These are phyloP conservation scores for Colletes gigas DNA, from an alignment of 1,140 invertebrate species.

Conservation along the genomic window DNA sequence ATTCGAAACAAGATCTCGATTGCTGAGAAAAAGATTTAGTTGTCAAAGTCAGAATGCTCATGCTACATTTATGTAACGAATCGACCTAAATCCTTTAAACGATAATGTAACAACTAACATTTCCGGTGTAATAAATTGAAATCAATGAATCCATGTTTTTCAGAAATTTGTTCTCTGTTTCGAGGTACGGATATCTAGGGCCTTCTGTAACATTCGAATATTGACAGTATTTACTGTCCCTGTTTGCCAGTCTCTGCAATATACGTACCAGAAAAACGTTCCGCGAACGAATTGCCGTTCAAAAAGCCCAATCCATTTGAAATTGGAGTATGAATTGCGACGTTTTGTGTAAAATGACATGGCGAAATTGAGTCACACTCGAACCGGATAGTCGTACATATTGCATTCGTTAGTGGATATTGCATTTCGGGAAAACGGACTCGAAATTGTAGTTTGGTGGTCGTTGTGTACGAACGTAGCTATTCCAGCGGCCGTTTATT, in stretches of 20 bases:
- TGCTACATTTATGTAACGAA: too few relatives aligned
- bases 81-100: too few relatives aligned
- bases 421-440: conserved; percentile 30
- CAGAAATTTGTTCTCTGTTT: too few relatives aligned
- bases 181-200: too few relatives aligned
- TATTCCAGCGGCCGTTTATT: not conserved
- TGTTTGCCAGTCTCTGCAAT: not conserved
- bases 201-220: not conserved
- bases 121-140: too few relatives aligned
- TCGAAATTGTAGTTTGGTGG: conserved; percentile 1
- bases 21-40: too few relatives aligned
- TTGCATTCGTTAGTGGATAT: conserved; percentile 25
- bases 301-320: conserved; percentile 6
- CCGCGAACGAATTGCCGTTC: not conserved
- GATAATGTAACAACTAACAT: too few relatives aligned
- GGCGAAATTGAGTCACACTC: conserved; percentile 35
- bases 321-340: conserved; percentile 41
- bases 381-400: conserved; percentile 29
- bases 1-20: too few relatives aligned
- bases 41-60: too few relatives aligned
- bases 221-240: not conserved
- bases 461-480: conserved; percentile 3
- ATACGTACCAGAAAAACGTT: not conserved
- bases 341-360: conserved; percentile 26
- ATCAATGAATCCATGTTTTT: too few relatives aligned